phyloP scores from a whole-genome alignment of 1,140 invertebrate species.

The Frieseomelitta varia region DNA sequence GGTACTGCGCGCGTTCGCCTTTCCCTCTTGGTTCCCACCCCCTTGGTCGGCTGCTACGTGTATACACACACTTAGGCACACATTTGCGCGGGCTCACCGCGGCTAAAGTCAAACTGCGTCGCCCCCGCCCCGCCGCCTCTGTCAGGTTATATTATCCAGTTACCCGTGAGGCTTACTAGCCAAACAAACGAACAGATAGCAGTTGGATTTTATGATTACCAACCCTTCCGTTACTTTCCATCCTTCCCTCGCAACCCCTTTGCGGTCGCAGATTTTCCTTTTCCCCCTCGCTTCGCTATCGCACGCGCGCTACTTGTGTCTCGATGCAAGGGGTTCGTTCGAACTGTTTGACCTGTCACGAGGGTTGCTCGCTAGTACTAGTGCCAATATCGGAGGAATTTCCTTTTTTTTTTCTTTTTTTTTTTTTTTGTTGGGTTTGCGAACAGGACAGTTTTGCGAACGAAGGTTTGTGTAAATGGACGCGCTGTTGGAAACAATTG shows the following conservation, averaged over 20 bases:
- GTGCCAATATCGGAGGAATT: background rate
- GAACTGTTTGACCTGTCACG: background rate
- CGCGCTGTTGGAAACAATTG: background rate
- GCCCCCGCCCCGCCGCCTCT: constrained; percentile 32
- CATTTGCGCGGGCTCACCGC: constrained; percentile 63
- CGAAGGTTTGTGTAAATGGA: background rate
- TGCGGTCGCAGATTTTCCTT: background rate
- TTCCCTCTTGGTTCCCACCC: constrained; percentile 19
- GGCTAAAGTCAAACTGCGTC: constrained; percentile 69
- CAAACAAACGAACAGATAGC: constrained; percentile 73
- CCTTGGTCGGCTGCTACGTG: constrained; percentile 32
- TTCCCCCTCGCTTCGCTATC: background rate
- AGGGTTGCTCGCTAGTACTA: background rate
- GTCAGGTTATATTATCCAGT: constrained; percentile 75
- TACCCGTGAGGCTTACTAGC: constrained; percentile 70
- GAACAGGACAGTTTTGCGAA: background rate
- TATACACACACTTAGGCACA: constrained; percentile 66
- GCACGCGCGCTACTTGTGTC: background rate
- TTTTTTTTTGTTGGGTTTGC: background rate
- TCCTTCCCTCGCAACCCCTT: background rate
- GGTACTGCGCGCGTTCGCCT: constrained; percentile 14
- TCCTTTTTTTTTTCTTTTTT: too few species aligned
- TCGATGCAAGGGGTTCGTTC: background rate
- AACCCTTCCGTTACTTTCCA: background rate
- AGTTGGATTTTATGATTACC: constrained; percentile 58